These are phyloP conservation scores for Oscheius sp. DNA, from an alignment of 2,888 invertebrate species.

Conservation along the genomic window DNA sequence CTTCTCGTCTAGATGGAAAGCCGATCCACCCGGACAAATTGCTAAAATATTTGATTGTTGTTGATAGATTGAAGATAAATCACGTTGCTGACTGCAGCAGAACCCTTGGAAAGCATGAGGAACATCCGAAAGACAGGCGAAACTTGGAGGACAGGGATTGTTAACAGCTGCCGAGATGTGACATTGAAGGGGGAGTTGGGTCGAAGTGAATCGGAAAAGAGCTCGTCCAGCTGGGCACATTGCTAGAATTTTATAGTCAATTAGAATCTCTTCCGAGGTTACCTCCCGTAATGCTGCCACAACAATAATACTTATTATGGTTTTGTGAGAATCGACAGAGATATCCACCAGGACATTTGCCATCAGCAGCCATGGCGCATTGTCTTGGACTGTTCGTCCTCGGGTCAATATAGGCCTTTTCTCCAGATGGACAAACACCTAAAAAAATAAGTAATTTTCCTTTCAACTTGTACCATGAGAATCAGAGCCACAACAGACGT, in stretches of 20 bases:
- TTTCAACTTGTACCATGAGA: slow-evolving; percentile 32
- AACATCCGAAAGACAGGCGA: slow-evolving; percentile 51
- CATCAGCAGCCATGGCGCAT: slow-evolving; percentile 55
- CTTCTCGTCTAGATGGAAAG: slow-evolving; percentile 53
- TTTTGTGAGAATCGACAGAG: slow-evolving; percentile 51
- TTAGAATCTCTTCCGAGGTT: not conserved
- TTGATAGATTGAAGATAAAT: too few species aligned
- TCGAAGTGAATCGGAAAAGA: slow-evolving; percentile 49
- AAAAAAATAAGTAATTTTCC: not conserved
- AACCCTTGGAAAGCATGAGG: slow-evolving; percentile 52
- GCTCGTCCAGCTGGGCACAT: slow-evolving; percentile 52
- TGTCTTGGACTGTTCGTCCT: slow-evolving; percentile 49
- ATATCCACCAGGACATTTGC: slow-evolving; percentile 50
- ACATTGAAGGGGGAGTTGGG: slow-evolving; percentile 51
- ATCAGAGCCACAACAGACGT: slow-evolving; percentile 52
- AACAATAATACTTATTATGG: slow-evolving; percentile 56
- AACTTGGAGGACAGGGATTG: slow-evolving; percentile 46
- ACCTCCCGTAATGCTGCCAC: slow-evolving; percentile 48
- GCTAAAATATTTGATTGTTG: slow-evolving; percentile 21
- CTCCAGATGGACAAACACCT: slow-evolving; percentile 55
- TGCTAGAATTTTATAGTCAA: slow-evolving; percentile 21
- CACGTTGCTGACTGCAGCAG: slow-evolving; percentile 54
- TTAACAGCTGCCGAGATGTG: slow-evolving; percentile 39
- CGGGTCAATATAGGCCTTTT: slow-evolving; percentile 57
- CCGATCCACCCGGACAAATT: slow-evolving; percentile 51